Evolutionary conservation across 2,888 invertebrate genomes (phyloP).

Genomic region (Philaethria dido): DNA sequence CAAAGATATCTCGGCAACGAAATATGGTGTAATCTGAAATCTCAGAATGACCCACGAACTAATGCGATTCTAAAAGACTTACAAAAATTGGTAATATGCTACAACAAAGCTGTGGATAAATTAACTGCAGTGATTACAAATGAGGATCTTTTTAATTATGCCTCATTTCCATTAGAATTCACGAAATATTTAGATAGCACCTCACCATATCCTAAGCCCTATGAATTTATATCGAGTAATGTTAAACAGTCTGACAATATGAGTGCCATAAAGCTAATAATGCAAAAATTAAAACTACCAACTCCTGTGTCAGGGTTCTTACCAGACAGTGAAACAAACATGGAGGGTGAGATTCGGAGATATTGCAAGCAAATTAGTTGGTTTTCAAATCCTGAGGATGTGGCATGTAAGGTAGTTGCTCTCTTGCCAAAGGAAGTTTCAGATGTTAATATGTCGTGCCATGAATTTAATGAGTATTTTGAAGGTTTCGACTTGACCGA

Average conservation of each 20-base stretch:
- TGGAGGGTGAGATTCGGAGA: constrained; percentile 74
- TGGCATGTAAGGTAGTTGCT: constrained; percentile 79
- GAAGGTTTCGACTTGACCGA: constrained; percentile 79
- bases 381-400: constrained; percentile 74
- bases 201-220: constrained; percentile 84
- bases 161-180: constrained; percentile 87
- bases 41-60: constrained; percentile 66
- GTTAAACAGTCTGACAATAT: constrained; percentile 83
- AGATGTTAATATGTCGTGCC: constrained; percentile 62
- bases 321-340: constrained; percentile 63
- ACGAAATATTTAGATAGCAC: constrained; percentile 76
- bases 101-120: constrained; percentile 87
- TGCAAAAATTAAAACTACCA: constrained; percentile 84
- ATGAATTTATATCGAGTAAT: constrained; percentile 86
- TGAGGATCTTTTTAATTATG: constrained; percentile 83
- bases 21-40: constrained; percentile 84
- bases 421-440: constrained; percentile 68
- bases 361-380: constrained; percentile 80
- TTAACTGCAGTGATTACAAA: constrained; percentile 85
- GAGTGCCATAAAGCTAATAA: constrained; percentile 73
- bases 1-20: constrained; percentile 84
- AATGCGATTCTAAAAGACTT: constrained; percentile 80
- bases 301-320: constrained; percentile 71
- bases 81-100: constrained; percentile 83
- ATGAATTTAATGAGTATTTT: constrained; percentile 67